Base-by-base conservation (phyloP, 1,140 invertebrate species). In the Tenebrio molitor region DNA sequence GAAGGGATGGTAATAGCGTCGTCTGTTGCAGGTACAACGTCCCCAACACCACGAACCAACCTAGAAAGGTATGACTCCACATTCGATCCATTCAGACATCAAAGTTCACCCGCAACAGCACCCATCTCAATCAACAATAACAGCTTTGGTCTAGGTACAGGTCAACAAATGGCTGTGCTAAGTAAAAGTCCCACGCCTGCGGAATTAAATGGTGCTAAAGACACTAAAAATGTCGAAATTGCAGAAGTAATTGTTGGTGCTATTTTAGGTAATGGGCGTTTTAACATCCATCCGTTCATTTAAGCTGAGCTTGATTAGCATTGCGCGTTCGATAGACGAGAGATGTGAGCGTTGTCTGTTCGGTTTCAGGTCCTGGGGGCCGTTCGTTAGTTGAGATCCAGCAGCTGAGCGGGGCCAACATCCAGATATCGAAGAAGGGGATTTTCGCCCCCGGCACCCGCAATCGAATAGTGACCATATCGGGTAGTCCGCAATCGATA, bases 361-460 rank as follows among this genome's bases (percentile, higher is more conserved):
- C 41, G 62, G 16, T 75, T 79, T 29, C 84, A 91, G 91, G 91
- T 85, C 96, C 95, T 78, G 95, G 95, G 81, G 97, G 97, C 73
- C 93, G 95, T 85, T 94, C 94, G 83, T 90, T 99, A 82, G 93
- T 97, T 81, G 96, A 99, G 89, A 96, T 99, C 85, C 96, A 98
- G 88, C 94, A 97, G 85, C 89, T 94, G 84, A 97, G 94, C 83
- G 95, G 96, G 83, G 96, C 96, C 83, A 97, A 94, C 86, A 96
- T 99, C 85, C 96, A 98, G 88, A 98, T 99, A 85, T 97, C 96
- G 77, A 99, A 99, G 89, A 98, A 98, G 87, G 97, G 96, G 81
- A 95, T 95, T 80, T 98, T 96, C 88, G 95, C 95, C 79, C 96
- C 96, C 76, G 95, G 96, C 83, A 97, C 96, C 72, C 93, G 95